A percentile compares a stretch with the other conserved stretches of the same genome.
These are phyloP conservation scores for Hypotaenidia okinawae DNA, from an alignment of 2,797 vertebrate species.

Conservation along the genomic window DNA sequence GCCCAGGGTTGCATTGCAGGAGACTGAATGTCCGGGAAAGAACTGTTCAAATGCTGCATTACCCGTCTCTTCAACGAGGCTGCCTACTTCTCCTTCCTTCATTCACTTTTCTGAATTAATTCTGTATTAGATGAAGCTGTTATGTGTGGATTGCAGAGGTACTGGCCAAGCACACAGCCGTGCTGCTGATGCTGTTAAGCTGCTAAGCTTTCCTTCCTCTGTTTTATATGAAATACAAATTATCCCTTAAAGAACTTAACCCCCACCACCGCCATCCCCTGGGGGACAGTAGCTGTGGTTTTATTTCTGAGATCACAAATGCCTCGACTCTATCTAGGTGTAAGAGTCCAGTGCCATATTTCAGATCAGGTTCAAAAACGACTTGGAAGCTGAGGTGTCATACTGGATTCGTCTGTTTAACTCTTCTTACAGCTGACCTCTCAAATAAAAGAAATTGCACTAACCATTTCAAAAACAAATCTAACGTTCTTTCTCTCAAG, in stretches of 20 bases:
- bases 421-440: slow-evolving; percentile 67
- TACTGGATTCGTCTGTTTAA: slow-evolving; percentile 55
- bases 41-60: slow-evolving; percentile 46
- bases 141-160: slow-evolving; percentile 14
- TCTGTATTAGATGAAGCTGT: not conserved
- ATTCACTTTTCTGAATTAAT: slow-evolving; percentile 16
- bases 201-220: slow-evolving; percentile 27
- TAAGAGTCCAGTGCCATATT: slow-evolving; percentile 34
- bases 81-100: slow-evolving; percentile 29
- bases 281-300: slow-evolving; percentile 26
- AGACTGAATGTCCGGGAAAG: not conserved
- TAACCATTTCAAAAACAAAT: slow-evolving; percentile 58
- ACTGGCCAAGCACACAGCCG: slow-evolving; percentile 1
- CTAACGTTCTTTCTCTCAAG: slow-evolving; percentile 55
- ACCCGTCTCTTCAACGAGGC: not conserved
- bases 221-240: not conserved
- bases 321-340: not conserved
- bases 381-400: slow-evolving; percentile 22
- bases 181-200: slow-evolving; percentile 10
- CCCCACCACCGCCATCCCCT: not conserved
- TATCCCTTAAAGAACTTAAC: not conserved
- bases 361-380: slow-evolving; percentile 40
- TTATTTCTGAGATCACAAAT: slow-evolving; percentile 49
- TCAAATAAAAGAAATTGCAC: slow-evolving; percentile 76
- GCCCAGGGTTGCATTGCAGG: not conserved